Evolutionary conservation across 1,140 invertebrate species (phyloP).

Genomic region (Ceratina australensis): DNA sequence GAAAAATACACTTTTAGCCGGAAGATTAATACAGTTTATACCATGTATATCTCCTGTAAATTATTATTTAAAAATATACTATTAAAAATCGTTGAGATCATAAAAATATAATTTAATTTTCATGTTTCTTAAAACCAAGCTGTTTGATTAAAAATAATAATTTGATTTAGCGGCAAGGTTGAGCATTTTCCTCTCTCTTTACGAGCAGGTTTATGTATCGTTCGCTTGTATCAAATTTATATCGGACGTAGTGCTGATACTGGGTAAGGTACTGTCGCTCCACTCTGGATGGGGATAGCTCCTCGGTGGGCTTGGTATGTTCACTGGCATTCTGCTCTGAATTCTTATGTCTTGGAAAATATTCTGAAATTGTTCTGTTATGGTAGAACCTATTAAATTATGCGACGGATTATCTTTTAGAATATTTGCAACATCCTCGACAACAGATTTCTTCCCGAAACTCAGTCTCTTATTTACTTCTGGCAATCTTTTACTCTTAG

Average conservation of each 20-base stretch:
- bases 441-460: conserved; percentile 9
- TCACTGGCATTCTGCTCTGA: conserved; percentile 59
- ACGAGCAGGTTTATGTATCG: conserved; percentile 13
- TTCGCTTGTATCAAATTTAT: conserved; percentile 37
- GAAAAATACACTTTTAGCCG: conserved; percentile 44
- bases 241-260: conserved; percentile 59
- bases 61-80: conserved; percentile 39
- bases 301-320: conserved; percentile 64
- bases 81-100: conserved; percentile 31
- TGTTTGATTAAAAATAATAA: conserved; percentile 23
- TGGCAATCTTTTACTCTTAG: conserved; percentile 17
- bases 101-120: conserved; percentile 32
- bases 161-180: neutral
- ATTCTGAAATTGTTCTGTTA: conserved; percentile 58
- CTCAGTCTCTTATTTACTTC: conserved; percentile 2
- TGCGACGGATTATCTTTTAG: conserved; percentile 20
- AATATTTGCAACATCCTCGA: neutral
- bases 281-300: conserved; percentile 65
- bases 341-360: conserved; percentile 59
- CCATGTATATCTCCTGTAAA: conserved; percentile 25
- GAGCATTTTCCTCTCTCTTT: neutral
- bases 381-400: conserved; percentile 46
- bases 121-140: conserved; percentile 18
- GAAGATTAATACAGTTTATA: conserved; percentile 37
- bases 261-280: conserved; percentile 66